Conservation (phyloP, 2,888 invertebrate species). For the Dioctria linearis region DNA sequence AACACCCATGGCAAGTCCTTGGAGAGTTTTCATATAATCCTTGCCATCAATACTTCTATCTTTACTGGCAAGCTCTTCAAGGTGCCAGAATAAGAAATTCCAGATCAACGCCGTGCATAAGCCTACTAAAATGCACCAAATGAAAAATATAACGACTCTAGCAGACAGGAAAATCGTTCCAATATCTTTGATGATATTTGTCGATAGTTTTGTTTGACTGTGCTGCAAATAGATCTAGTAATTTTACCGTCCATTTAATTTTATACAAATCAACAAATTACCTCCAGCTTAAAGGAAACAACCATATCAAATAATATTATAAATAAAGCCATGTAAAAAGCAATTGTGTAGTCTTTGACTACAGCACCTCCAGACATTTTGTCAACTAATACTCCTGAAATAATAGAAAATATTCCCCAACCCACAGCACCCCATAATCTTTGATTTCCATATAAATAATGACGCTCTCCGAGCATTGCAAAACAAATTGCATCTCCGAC, state of each 20-base stretch:
- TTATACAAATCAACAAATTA: slow-evolving; percentile 63
- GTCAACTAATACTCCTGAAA: slow-evolving; percentile 86
- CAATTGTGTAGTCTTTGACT: slow-evolving; percentile 82
- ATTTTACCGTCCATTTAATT: neutral
- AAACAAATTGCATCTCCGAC: slow-evolving; percentile 93
- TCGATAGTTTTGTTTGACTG: slow-evolving; percentile 76
- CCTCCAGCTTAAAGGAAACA: slow-evolving; percentile 78
- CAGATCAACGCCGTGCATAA: slow-evolving; percentile 88
- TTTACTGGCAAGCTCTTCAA: slow-evolving; percentile 79
- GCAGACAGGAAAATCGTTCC: slow-evolving; percentile 77
- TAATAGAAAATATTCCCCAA: slow-evolving; percentile 84
- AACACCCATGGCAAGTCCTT: slow-evolving; percentile 82
- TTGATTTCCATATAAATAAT: slow-evolving; percentile 87
- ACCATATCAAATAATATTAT: slow-evolving; percentile 79
- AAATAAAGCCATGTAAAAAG: slow-evolving; percentile 82
- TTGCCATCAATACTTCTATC: slow-evolving; percentile 70
- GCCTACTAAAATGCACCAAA: slow-evolving; percentile 87
- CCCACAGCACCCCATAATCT: slow-evolving; percentile 91
- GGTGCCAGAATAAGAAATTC: slow-evolving; percentile 90
- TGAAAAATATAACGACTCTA: slow-evolving; percentile 80
- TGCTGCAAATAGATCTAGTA: slow-evolving; percentile 71
- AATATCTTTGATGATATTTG: slow-evolving; percentile 80
- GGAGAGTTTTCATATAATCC: slow-evolving; percentile 79
- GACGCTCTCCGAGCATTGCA: slow-evolving; percentile 81
- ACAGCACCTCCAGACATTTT: slow-evolving; percentile 76